Evolutionary conservation across 2,797 vertebrate species (phyloP).

Genomic region (Enteromius treurensis): DNA sequence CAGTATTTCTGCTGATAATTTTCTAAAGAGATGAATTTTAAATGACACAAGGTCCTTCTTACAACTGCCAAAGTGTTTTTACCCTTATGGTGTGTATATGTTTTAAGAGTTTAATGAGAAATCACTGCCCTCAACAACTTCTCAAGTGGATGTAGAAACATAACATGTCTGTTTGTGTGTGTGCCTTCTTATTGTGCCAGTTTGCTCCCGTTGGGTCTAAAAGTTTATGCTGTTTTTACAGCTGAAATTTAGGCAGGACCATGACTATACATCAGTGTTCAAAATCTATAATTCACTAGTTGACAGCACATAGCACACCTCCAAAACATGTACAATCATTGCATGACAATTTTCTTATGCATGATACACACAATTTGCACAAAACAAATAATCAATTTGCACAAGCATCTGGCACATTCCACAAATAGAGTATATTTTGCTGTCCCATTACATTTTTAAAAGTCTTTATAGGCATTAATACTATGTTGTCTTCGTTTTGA

Average conservation of each 20-base stretch:
- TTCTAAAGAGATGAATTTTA: constrained; percentile 6
- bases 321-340: constrained; percentile 29
- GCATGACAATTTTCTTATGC: constrained; percentile 34
- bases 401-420: constrained; percentile 33
- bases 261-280: constrained; percentile 2
- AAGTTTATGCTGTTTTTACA: constrained; percentile 12
- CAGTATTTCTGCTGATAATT: constrained; percentile 40
- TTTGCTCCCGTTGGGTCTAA: background rate
- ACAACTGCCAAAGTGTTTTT: constrained; percentile 49
- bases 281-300: constrained; percentile 9
- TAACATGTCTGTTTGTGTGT: constrained; percentile 27
- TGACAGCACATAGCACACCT: constrained; percentile 25
- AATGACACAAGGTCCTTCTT: constrained; percentile 29
- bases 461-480: background rate
- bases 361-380: constrained; percentile 22
- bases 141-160: constrained; percentile 14
- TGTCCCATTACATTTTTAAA: background rate
- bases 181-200: constrained; percentile 32
- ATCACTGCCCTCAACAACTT: constrained; percentile 39
- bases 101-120: constrained; percentile 35
- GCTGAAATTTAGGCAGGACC: background rate
- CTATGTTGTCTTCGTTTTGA: background rate
- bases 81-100: constrained; percentile 38
- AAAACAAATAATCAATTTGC: constrained; percentile 14
- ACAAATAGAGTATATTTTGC: constrained; percentile 13